These are phyloP conservation scores for Thamnophis sirtalis DNA, from an alignment of 2,113 vertebrate species.

Conservation along the genomic window DNA sequence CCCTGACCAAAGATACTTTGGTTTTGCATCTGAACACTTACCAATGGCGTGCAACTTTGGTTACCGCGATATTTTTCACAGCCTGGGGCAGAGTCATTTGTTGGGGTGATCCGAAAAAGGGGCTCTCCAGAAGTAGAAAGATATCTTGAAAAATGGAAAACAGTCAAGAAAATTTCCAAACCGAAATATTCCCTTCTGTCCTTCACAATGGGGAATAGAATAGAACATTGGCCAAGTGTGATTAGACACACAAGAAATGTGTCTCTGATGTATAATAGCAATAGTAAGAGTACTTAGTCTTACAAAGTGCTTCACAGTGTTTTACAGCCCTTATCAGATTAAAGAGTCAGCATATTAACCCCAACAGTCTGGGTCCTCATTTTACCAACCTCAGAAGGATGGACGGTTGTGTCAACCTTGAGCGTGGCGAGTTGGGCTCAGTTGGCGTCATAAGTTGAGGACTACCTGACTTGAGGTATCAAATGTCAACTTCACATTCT, in stretches of 20 bases:
- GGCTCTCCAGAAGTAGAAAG: conserved; percentile 83
- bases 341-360: background rate
- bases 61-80: conserved; percentile 64
- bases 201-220: background rate
- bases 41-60: conserved; percentile 71
- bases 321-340: background rate
- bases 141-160: conserved; percentile 66
- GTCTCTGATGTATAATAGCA: background rate
- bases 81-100: conserved; percentile 43
- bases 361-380: background rate
- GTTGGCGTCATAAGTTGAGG: no score
- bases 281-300: background rate
- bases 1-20: background rate
- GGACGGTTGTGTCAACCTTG: background rate
- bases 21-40: conserved; percentile 36
- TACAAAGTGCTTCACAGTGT: background rate
- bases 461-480: no score
- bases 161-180: conserved; percentile 35
- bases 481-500: no score
- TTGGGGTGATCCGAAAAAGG: conserved; percentile 69
- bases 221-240: background rate
- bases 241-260: background rate
- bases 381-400: background rate
- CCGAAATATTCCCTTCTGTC: background rate
- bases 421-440: no score